These are phyloP conservation scores for Drosophila kepulauana DNA, from an alignment of 1,140 invertebrate genomes.

Conservation along the genomic window DNA sequence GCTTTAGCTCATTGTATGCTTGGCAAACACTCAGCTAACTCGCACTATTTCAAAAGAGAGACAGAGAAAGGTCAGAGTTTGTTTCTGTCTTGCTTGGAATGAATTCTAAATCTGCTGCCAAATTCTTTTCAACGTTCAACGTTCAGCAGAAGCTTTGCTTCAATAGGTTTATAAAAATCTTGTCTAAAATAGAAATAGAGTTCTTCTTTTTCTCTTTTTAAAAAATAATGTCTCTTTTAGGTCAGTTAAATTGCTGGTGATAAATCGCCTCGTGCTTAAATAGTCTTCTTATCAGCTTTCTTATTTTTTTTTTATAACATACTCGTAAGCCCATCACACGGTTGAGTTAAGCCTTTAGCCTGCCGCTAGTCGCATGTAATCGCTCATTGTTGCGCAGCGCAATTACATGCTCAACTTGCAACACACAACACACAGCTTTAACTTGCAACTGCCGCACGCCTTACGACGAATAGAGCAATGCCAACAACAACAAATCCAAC, in stretches of 20 bases:
- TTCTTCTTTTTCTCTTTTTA: background rate
- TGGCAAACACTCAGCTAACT: conserved; percentile 58
- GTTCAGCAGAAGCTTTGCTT: background rate
- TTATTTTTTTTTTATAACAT: background rate
- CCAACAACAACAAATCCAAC: conserved; percentile 29
- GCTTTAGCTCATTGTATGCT: conserved; percentile 51
- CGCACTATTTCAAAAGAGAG: conserved; percentile 23
- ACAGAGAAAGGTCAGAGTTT: background rate
- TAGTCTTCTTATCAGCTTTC: background rate
- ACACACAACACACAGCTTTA: conserved; percentile 14
- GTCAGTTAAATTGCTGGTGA: background rate
- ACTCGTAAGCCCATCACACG: background rate
- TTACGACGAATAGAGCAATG: conserved; percentile 32
- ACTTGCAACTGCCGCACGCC: conserved; percentile 13
- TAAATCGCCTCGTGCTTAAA: background rate
- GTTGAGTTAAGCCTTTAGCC: background rate
- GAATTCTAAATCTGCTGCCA: background rate
- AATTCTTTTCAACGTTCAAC: background rate
- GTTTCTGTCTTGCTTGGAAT: background rate
- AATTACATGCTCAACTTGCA: conserved; percentile 50
- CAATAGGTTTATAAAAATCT: background rate
- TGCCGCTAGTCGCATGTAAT: conserved; percentile 7
- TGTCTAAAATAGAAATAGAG: background rate
- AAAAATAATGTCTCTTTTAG: no score
- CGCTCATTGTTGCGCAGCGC: conserved; percentile 40